Percentiles rank a stretch among this genome's conserved stretches.
phyloP scores from a whole-genome alignment of 1,140 invertebrate genomes.

The Mamestra configurata region DNA sequence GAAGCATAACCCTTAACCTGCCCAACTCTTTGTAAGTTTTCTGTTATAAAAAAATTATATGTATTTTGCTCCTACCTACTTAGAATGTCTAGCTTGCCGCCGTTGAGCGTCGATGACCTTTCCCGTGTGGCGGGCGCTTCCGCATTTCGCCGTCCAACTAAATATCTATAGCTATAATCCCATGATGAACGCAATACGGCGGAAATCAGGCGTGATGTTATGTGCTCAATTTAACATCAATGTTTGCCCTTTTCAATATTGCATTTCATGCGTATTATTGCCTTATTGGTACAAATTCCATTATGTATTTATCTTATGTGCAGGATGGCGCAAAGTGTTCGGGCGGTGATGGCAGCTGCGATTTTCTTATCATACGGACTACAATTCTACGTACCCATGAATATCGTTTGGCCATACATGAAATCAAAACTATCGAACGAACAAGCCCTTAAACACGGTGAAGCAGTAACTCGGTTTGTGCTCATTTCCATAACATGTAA shows the following conservation, averaged over 20 bases:
- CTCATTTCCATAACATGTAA: conserved; percentile 95
- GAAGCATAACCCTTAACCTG: conserved; percentile 95
- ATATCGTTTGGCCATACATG: conserved; percentile 94
- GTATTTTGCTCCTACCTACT: background rate
- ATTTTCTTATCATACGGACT: conserved; percentile 96
- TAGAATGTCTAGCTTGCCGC: no score
- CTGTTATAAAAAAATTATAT: background rate
- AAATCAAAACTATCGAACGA: conserved; percentile 89
- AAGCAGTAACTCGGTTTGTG: conserved; percentile 91
- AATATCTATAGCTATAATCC: background rate
- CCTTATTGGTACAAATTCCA: background rate
- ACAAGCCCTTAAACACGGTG: conserved; percentile 89
- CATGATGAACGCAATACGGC: no score
- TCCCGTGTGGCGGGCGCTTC: background rate
- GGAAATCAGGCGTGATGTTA: no score
- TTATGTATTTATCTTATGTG: background rate
- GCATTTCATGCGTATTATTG: background rate
- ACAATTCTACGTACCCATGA: conserved; percentile 97
- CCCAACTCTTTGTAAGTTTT: conserved; percentile 92
- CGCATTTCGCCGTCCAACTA: background rate
- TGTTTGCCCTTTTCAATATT: background rate
- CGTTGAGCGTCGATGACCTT: background rate
- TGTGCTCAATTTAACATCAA: no score
- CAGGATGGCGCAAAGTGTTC: conserved; percentile 94
- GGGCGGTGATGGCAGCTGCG: conserved; percentile 94